Evolutionary conservation across 2,113 vertebrate genomes (phyloP).

Genomic region (Bufo bufo): DNA sequence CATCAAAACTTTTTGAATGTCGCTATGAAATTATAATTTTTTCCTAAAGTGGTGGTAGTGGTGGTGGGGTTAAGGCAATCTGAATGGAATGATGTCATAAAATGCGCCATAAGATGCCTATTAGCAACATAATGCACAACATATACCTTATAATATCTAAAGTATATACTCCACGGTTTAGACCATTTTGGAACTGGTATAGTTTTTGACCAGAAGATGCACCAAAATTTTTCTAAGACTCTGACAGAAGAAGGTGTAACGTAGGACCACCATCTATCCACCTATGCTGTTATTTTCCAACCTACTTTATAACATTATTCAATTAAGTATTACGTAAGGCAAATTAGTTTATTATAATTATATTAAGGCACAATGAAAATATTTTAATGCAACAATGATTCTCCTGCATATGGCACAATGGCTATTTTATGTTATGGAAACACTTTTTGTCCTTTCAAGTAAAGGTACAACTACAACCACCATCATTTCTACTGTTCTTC

Average conservation of each 20-base stretch:
- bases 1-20: too few species aligned
- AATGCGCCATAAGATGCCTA: too few species aligned
- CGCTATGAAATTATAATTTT: too few species aligned
- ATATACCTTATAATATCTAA: too few species aligned
- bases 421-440: neutral
- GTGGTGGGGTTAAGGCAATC: too few species aligned
- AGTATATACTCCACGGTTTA: too few species aligned
- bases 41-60: too few species aligned
- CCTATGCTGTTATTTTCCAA: neutral
- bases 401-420: neutral
- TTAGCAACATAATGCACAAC: too few species aligned
- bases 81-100: too few species aligned
- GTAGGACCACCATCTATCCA: neutral
- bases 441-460: neutral
- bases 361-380: neutral
- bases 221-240: too few species aligned
- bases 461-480: neutral
- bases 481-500: neutral
- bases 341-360: neutral
- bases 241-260: neutral
- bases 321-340: neutral
- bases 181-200: neutral
- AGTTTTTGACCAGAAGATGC: too few species aligned
- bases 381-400: neutral
- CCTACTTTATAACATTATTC: neutral